A percentile compares a stretch with the other conserved stretches of the same genome.
Conservation (phyloP, 2,113 vertebrate species). For the Laticauda colubrina region DNA sequence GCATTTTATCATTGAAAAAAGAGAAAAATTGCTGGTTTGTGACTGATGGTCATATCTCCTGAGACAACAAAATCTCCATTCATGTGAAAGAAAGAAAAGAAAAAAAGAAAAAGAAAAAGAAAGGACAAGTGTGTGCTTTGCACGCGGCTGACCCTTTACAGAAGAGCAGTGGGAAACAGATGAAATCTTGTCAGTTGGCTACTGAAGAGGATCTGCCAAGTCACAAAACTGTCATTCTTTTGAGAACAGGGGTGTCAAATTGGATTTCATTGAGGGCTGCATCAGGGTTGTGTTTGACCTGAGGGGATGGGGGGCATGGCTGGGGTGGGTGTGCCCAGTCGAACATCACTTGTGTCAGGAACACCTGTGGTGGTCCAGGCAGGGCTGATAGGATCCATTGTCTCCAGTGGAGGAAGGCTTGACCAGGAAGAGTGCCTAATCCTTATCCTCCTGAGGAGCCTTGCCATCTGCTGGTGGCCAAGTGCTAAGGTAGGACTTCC, state of each 20-base stretch:
- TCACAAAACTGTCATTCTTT: not conserved
- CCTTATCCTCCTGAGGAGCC: no score
- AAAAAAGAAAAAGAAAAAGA: not conserved
- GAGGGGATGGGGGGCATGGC: no score
- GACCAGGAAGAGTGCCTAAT: no score
- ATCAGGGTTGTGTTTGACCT: no score
- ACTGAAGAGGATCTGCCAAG: not conserved
- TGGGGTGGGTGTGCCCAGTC: no score
- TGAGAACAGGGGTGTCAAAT: not conserved
- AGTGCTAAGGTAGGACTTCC: no score
- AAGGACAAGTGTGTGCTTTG: not conserved
- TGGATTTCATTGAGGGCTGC: no score
- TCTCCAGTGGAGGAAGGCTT: no score
- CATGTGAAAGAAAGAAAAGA: not conserved
- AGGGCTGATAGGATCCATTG: no score
- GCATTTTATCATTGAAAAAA: not conserved
- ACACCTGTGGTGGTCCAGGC: no score
- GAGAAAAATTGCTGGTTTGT: not conserved
- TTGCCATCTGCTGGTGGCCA: no score
- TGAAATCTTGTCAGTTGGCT: not conserved
- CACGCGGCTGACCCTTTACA: not conserved
- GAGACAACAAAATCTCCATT: not conserved
- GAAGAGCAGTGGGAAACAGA: not conserved
- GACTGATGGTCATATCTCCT: not conserved
- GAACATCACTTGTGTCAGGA: no score